phyloP scores from a whole-genome alignment of 92 coral and sea anemone species.

The Parazoanthus swiftii region DNA sequence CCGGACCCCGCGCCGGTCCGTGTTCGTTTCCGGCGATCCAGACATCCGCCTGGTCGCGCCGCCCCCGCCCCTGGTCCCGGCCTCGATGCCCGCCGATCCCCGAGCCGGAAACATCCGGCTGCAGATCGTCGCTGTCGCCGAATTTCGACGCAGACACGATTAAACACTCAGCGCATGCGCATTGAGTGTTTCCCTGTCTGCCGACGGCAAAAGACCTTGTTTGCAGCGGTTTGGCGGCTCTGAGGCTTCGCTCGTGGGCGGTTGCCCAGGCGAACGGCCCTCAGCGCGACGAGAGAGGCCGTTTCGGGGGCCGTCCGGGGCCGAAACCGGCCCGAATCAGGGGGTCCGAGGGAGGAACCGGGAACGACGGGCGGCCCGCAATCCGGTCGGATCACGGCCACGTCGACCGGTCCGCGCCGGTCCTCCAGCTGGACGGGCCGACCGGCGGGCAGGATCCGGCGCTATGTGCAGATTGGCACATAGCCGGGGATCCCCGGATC shows the following conservation, averaged over 20 bases:
- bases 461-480: constrained; percentile 15
- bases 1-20: no score
- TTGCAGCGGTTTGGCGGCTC: constrained; percentile 11
- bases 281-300: no score
- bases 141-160: constrained; percentile 8
- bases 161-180: constrained; percentile 10
- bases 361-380: neutral
- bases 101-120: neutral
- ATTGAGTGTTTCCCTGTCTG: constrained; percentile 8
- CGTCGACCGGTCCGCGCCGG: constrained; percentile 19
- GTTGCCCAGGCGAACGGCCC: no score
- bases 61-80: neutral
- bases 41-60: neutral
- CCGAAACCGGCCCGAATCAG: constrained; percentile 1
- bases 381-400: constrained; percentile 17
- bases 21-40: no score
- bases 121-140: neutral
- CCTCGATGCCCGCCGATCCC: constrained; percentile 13
- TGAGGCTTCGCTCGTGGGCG: constrained; percentile 1
- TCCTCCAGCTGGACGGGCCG: constrained; percentile 18
- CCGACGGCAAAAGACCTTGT: constrained; percentile 10
- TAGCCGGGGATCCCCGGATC: constrained; percentile 17
- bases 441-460: constrained; percentile 18
- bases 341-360: no score
- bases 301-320: neutral